Percentiles rank a stretch among this genome's conserved stretches.
phyloP scores from a whole-genome alignment of 2,888 invertebrate genomes.

The Marronus borbonicus region DNA sequence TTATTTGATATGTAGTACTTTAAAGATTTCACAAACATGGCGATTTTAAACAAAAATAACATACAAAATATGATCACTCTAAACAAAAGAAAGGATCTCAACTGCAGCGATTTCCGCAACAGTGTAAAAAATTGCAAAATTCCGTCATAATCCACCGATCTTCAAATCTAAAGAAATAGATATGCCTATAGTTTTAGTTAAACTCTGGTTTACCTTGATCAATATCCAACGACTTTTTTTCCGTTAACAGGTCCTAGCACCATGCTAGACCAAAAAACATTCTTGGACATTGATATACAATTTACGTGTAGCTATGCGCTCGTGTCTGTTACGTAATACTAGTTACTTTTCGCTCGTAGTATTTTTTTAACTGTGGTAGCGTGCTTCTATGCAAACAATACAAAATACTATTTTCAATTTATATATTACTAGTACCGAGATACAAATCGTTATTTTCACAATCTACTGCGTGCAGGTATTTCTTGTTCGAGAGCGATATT shows the following conservation, averaged over 20 bases:
- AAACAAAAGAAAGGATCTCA: no score
- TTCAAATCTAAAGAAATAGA: constrained; percentile 6
- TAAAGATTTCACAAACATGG: no score
- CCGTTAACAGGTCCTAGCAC: background rate
- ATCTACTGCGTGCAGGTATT: background rate
- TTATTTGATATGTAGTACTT: no score
- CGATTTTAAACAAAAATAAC: no score
- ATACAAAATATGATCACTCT: no score
- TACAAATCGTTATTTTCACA: background rate
- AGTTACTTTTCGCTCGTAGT: background rate
- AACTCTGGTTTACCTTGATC: constrained; percentile 20
- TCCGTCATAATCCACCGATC: background rate
- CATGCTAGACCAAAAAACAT: background rate
- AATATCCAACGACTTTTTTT: constrained; percentile 13
- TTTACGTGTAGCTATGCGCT: background rate
- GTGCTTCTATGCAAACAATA: background rate
- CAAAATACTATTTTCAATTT: no score
- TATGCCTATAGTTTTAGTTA: background rate
- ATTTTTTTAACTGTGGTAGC: background rate
- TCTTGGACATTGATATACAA: background rate
- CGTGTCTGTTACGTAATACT: background rate
- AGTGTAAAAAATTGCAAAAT: background rate
- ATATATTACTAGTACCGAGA: no score
- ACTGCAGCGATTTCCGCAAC: no score
- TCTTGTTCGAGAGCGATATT: background rate